These are phyloP conservation scores for Brachionus paranguensis DNA, from an alignment of 1,140 invertebrate species.

Conservation along the genomic window DNA sequence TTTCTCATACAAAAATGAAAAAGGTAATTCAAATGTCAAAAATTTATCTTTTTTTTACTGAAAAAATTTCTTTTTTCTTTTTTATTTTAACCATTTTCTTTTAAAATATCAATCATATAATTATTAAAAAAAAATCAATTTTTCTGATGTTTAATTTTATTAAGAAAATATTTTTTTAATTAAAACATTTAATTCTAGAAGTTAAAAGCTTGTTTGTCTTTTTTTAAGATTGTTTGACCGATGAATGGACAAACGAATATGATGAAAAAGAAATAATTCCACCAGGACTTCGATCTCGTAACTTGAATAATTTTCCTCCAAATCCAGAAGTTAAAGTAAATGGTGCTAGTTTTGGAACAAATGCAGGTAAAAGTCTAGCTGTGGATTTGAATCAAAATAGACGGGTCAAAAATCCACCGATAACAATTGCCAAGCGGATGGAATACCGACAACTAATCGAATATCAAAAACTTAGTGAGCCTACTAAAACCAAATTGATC, in stretches of 20 bases:
- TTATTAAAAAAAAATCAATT: too few relatives aligned
- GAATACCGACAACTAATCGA: constrained; percentile 38
- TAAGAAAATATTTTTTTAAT: too few relatives aligned
- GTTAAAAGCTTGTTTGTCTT: too few relatives aligned
- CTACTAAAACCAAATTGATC: not conserved
- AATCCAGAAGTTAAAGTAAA: constrained; percentile 48
- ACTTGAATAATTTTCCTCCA: constrained; percentile 50
- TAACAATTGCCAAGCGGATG: constrained; percentile 9
- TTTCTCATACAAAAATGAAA: too few relatives aligned
- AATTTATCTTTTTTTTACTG: too few relatives aligned
- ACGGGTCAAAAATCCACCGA: constrained; percentile 30
- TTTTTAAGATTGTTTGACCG: constrained; percentile 45
- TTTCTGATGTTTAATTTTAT: too few relatives aligned
- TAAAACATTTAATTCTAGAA: too few relatives aligned
- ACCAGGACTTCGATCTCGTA: constrained; percentile 48
- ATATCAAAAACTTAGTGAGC: constrained; percentile 7
- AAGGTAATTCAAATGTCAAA: too few relatives aligned
- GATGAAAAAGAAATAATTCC: constrained; percentile 52
- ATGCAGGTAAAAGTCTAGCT: constrained; percentile 48
- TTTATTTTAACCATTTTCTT: too few relatives aligned
- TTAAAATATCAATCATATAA: too few relatives aligned
- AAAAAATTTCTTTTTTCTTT: too few relatives aligned
- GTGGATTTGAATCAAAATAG: not conserved
- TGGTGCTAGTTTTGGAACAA: constrained; percentile 51
- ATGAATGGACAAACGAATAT: constrained; percentile 51